Evolutionary conservation across 2,797 vertebrate species (phyloP), one percentile per base, ranked within the genome.

Genomic region (Chelonia mydas): DNA sequence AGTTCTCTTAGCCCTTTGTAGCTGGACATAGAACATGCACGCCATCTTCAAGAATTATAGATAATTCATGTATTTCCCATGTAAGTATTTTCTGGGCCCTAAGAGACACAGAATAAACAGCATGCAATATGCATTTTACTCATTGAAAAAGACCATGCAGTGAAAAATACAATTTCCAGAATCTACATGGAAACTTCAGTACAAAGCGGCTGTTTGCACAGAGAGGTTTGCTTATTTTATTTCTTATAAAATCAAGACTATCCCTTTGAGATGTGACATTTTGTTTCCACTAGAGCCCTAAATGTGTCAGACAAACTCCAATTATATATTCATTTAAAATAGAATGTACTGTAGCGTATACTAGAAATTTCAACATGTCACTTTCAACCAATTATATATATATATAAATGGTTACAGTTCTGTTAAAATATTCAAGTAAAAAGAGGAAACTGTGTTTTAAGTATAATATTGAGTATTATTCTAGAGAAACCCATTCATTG

Each of bases 281-380:
- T 96, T 98, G 94, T 97, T 97, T 98, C 97, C 93, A 95, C 92
- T 96, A 95, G 96, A 93, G 2, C 94, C 83, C 89, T 96, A 84
- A 79, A 96, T 94, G 97, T 97, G 97, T 97, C 97, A 96, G 96
- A 96, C 95, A 96, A 95, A 97, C 95, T 90, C 93, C 91, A 93
- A 97, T 96, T 97, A 97, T 95, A 96, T 97, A 97, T 95, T 96
- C 93, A 95, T 97, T 97, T 96, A 95, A 97, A 97, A 97, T 51
- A 89, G 93, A 97, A 94, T 45, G 61, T 11, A 45, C 90, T 84
- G 88, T 33, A 92, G 78, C 96, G 90, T 93, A 96, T 97, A 95
- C 81, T 15, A 89, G 95, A 91, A 95, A 97, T 97, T 97, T 97
- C 96, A 97, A 95, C 95, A 95, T 96, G 97, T 97, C 96, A 97